phyloP scores from a whole-genome alignment of 2,888 invertebrate genomes.

The Leucoma salicis region DNA sequence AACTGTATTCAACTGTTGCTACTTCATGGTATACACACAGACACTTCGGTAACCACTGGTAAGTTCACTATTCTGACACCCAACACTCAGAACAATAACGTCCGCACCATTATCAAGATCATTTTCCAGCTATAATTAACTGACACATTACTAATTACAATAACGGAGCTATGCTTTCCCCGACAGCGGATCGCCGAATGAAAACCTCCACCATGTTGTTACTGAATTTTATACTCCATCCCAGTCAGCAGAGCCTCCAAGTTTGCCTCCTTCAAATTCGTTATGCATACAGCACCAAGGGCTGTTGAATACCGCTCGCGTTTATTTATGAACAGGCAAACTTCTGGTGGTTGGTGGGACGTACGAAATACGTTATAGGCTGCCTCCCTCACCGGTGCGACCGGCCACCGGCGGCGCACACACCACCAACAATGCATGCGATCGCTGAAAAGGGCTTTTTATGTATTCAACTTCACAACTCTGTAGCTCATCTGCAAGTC shows the following conservation, averaged over 20 bases:
- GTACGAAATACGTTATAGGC: slow-evolving; percentile 76
- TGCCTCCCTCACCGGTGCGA: slow-evolving; percentile 55
- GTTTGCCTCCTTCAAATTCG: slow-evolving; percentile 83
- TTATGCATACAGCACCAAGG: slow-evolving; percentile 84
- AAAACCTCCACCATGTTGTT: slow-evolving; percentile 81
- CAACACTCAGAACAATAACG: neutral
- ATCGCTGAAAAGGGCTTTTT: slow-evolving; percentile 86
- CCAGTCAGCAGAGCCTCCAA: slow-evolving; percentile 82
- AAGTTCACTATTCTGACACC: slow-evolving; percentile 7
- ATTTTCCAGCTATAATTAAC: slow-evolving; percentile 42
- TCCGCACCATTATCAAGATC: slow-evolving; percentile 8
- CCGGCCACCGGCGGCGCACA: slow-evolving; percentile 47
- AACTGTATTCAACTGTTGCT: slow-evolving; percentile 46
- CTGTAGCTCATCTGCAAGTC: slow-evolving; percentile 92
- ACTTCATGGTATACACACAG: slow-evolving; percentile 10
- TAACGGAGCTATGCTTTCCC: slow-evolving; percentile 78
- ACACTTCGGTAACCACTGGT: slow-evolving; percentile 12
- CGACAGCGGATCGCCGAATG: slow-evolving; percentile 80
- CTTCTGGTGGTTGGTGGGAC: slow-evolving; percentile 80
- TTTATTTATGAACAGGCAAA: slow-evolving; percentile 84
- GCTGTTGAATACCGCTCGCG: slow-evolving; percentile 83
- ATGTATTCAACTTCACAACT: slow-evolving; percentile 86
- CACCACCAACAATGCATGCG: slow-evolving; percentile 71
- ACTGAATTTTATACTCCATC: slow-evolving; percentile 83
- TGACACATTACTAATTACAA: slow-evolving; percentile 53